Evolutionary conservation across 1,140 invertebrate genomes (phyloP).

Genomic region (Pseudachorutes palmiensis): DNA sequence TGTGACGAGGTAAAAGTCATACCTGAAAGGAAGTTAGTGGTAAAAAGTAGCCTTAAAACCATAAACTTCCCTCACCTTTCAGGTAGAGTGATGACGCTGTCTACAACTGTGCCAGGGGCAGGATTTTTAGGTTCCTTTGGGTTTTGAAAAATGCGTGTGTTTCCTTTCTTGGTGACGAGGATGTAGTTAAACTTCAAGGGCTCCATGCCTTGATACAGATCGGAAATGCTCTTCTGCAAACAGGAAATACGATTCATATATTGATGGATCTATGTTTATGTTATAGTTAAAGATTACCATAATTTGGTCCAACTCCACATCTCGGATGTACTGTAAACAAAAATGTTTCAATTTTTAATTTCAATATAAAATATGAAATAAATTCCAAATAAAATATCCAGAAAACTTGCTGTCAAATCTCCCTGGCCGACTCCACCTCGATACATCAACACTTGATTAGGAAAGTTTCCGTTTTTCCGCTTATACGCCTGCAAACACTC

Average conservation of each 20-base stretch:
- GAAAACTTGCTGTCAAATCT: slow-evolving; percentile 51
- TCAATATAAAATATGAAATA: slow-evolving; percentile 44
- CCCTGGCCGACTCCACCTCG: slow-evolving; percentile 91
- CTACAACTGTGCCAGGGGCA: slow-evolving; percentile 52
- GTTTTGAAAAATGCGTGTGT: slow-evolving; percentile 45
- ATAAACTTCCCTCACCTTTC: too few relatives aligned
- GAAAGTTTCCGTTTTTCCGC: slow-evolving; percentile 53
- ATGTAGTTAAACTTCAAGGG: slow-evolving; percentile 44
- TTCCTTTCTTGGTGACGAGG: slow-evolving; percentile 53
- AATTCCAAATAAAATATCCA: slow-evolving; percentile 55
- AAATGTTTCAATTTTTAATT: slow-evolving; percentile 23
- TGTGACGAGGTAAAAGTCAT: slow-evolving; percentile 72
- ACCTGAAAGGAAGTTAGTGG: slow-evolving; percentile 47
- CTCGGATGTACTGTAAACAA: slow-evolving; percentile 45
- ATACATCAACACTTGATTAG: slow-evolving; percentile 74
- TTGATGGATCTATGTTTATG: background rate
- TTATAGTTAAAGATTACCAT: slow-evolving; percentile 14
- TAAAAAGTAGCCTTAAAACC: too few relatives aligned
- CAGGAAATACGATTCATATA: background rate
- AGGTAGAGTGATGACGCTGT: slow-evolving; percentile 52
- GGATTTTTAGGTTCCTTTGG: slow-evolving; percentile 45
- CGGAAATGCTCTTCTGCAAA: slow-evolving; percentile 10
- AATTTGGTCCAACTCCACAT: slow-evolving; percentile 43
- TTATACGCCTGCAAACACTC: slow-evolving; percentile 51
- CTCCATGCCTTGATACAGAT: background rate